These are phyloP conservation scores for Bruchidius siliquastri DNA, from an alignment of 2,888 invertebrate species.

Conservation along the genomic window DNA sequence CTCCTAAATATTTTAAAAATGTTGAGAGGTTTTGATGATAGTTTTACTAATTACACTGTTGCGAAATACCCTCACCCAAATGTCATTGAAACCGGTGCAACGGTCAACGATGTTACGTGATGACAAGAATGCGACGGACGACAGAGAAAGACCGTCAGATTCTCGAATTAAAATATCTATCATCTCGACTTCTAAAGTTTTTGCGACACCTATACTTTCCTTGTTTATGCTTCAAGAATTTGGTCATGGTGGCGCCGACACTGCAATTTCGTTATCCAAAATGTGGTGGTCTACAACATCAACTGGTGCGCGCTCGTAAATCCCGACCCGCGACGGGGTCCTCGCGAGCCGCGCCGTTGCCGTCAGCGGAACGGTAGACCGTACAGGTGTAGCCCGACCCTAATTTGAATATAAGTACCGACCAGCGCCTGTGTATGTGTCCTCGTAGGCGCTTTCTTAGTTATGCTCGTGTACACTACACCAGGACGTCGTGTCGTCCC, in stretches of 20 bases:
- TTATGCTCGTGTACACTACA: background rate
- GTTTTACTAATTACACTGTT: too few species aligned
- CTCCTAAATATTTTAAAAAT: too few species aligned
- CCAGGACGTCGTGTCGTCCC: background rate
- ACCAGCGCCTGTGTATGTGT: background rate
- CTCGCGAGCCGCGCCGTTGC: background rate
- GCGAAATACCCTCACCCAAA: too few species aligned
- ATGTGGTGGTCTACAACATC: background rate
- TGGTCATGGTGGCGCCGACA: background rate
- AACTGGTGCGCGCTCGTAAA: background rate
- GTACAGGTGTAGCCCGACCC: conserved; percentile 37
- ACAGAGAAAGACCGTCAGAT: too few species aligned
- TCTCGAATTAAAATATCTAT: too few species aligned
- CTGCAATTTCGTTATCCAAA: background rate
- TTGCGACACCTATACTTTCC: too few species aligned
- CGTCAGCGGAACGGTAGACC: conserved; percentile 27
- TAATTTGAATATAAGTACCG: conserved; percentile 36
- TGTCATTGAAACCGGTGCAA: too few species aligned
- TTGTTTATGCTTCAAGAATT: too few species aligned
- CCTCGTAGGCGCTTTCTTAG: background rate
- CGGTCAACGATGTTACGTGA: too few species aligned
- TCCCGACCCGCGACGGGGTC: background rate
- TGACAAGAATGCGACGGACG: too few species aligned
- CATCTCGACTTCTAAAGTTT: too few species aligned
- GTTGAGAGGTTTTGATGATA: too few species aligned